A percentile compares a stretch with the other conserved stretches of the same genome.
phyloP scores from a whole-genome alignment of 2,797 vertebrate species.

The Diceros bicornis region DNA sequence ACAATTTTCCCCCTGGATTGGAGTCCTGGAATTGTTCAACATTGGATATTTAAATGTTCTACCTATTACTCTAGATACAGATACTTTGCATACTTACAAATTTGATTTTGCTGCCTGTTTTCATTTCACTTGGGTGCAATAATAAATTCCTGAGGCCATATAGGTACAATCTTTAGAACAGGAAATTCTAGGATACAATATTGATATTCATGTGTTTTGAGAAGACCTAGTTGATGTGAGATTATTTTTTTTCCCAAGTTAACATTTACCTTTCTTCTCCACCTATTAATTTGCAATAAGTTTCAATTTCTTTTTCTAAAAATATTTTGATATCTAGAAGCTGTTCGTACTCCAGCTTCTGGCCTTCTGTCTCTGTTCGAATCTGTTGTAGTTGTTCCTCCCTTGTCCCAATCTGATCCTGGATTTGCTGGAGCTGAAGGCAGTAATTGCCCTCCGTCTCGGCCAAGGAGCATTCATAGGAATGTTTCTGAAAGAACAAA shows the following conservation, averaged over 20 bases:
- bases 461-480: conserved; percentile 80
- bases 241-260: neutral
- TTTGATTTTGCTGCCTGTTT: conserved; percentile 54
- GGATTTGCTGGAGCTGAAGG: conserved; percentile 82
- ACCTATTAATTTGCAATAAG: conserved; percentile 80
- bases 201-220: accelerated
- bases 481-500: conserved; percentile 81
- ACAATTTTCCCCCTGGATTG: neutral
- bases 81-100: neutral
- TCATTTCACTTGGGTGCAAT: neutral
- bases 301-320: conserved; percentile 86
- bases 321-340: conserved; percentile 80
- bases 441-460: conserved; percentile 81
- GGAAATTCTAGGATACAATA: neutral
- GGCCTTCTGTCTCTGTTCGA: conserved; percentile 80
- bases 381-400: conserved; percentile 80
- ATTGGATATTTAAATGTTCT: neutral
- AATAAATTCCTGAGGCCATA: neutral
- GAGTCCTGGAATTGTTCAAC: neutral
- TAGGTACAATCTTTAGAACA: neutral
- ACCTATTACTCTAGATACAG: neutral
- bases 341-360: conserved; percentile 82
- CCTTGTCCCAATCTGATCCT: conserved; percentile 63
- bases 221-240: neutral
- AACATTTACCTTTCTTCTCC: conserved; percentile 78